Percentiles rank a stretch among this genome's conserved stretches.
These are phyloP conservation scores for Volucella inflata DNA, from an alignment of 2,888 invertebrate species.

Conservation along the genomic window DNA sequence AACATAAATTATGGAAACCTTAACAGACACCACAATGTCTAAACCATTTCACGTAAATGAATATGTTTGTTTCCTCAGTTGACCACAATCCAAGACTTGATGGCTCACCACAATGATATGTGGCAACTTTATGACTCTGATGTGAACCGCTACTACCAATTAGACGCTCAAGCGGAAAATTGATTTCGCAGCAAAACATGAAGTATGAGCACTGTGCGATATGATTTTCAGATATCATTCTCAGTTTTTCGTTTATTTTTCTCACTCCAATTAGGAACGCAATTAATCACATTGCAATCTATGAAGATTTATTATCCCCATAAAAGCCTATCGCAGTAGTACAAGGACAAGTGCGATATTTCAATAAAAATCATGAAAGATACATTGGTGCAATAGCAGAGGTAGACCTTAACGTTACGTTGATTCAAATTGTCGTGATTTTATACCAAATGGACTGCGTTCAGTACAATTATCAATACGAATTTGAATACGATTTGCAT, in stretches of 20 bases:
- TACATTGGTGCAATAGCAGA: constrained; percentile 1
- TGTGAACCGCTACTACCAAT: constrained; percentile 30
- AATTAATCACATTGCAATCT: constrained; percentile 45
- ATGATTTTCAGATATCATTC: neutral
- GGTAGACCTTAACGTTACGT: neutral
- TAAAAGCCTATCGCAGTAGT: constrained; percentile 5
- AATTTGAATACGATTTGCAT: neutral
- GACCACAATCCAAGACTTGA: constrained; percentile 49
- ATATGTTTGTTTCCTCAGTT: constrained; percentile 34
- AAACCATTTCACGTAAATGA: constrained; percentile 50
- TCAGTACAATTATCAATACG: neutral
- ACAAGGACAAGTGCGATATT: constrained; percentile 27
- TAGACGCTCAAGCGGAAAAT: constrained; percentile 63
- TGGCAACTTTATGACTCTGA: constrained; percentile 18
- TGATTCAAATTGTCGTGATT: constrained; percentile 17
- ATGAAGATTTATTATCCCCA: constrained; percentile 34
- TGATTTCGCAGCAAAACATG: constrained; percentile 35
- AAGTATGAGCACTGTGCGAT: constrained; percentile 18
- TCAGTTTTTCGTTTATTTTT: constrained; percentile 16
- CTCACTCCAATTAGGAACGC: constrained; percentile 40
- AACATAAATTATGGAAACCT: neutral
- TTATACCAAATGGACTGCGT: constrained; percentile 4
- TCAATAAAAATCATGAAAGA: constrained; percentile 29
- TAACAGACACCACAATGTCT: constrained; percentile 2
- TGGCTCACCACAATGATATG: neutral